Evolutionary conservation across 2,888 invertebrate species (phyloP), one percentile per base, ranked within the genome.

Genomic region (Charanyca ferruginea): DNA sequence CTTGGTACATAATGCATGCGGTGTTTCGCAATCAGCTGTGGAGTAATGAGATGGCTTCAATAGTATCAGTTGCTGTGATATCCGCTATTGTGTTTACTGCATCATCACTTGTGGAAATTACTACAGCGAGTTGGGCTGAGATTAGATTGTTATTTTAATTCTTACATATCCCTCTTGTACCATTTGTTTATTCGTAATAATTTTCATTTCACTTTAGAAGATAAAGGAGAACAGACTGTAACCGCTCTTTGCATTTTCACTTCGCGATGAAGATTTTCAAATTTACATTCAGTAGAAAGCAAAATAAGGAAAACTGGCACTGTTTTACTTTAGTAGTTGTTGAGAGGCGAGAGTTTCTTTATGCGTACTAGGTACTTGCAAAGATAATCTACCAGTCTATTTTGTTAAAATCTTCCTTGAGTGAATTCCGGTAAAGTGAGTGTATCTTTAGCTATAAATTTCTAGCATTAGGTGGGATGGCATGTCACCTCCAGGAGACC

Each of bases 1-100:
- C 76, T 57, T 48, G n/a, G 49, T 80, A 81, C 75, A 87, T 87
- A 88, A 88, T 87, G 88, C 91, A 88, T 91, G 88, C 86, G 83
- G 86, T 90, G 90, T 91, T 90, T 90, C 85, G 76, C 87, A 87
- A 91, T 91, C 89, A 78, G 68, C 72, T 62, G 60, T 60, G 85
- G 86, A 91, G 90, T 92, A 90, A 92, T 90, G 90, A 90, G 90
- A 85, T 86, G 83, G 85, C 85, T 88, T 85, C 86, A 88, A 87
- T 87, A 80, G 74, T 86, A 87, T 89, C 85, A 79, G 83, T 85
- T 87, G 81, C 73, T 80, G 78, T 81, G 74, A 72, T 62, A 61
- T 59, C 35, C 48, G 60, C 69, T 42, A 73, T 77, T 81, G 79
- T 72, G 64, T 66, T 66, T 75, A 67, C 44, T 68, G 62, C 47